phyloP scores from a whole-genome alignment of 2,888 invertebrate species.

The Pharmacophagus antenor region DNA sequence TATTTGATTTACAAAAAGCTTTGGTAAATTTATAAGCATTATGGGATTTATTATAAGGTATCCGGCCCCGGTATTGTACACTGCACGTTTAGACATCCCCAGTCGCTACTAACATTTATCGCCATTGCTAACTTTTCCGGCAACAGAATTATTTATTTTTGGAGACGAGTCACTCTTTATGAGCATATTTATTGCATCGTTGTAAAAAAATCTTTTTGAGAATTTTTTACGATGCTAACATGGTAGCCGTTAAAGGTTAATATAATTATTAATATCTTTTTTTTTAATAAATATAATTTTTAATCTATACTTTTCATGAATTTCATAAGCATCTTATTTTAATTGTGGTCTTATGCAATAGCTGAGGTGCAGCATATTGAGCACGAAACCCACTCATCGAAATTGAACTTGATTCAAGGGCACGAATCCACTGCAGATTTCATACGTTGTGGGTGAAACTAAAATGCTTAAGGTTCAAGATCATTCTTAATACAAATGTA shows the following conservation, averaged over 20 bases:
- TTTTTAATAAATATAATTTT: background rate
- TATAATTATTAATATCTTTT: background rate
- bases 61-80: background rate
- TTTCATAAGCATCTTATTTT: background rate
- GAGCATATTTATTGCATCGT: conserved; percentile 10
- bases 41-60: background rate
- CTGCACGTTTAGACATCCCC: background rate
- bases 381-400: conserved; percentile 33
- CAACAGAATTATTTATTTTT: conserved; percentile 9
- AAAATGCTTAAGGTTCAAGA: background rate
- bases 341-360: conserved; percentile 19
- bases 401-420: conserved; percentile 38
- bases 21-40: background rate
- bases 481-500: background rate
- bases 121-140: conserved; percentile 16
- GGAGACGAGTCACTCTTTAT: conserved; percentile 7
- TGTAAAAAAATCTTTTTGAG: conserved; percentile 10
- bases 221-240: conserved; percentile 14
- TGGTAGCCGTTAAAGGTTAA: background rate
- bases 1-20: too few relatives aligned
- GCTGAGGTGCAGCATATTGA: conserved; percentile 28
- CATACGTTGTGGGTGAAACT: background rate
- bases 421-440: conserved; percentile 19
- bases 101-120: background rate
- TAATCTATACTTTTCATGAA: background rate